These are phyloP conservation scores for Drosophila pectinifera DNA, from an alignment of 1,140 invertebrate species.

Conservation along the genomic window DNA sequence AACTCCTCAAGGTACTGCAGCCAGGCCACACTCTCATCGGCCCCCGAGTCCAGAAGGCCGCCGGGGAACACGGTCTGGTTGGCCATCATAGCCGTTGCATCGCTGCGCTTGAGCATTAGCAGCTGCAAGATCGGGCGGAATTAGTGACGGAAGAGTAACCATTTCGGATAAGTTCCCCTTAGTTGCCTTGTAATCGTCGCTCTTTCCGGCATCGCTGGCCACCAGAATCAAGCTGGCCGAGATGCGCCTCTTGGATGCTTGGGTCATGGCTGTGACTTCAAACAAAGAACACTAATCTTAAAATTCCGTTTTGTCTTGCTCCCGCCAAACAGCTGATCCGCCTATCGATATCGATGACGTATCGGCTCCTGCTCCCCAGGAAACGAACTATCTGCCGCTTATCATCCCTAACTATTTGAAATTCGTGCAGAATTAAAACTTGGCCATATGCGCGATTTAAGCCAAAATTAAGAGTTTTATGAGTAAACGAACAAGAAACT, in stretches of 20 bases:
- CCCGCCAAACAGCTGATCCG: constrained; percentile 32
- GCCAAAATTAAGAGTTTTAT: neutral
- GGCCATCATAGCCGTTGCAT: constrained; percentile 40
- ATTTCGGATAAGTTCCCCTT: neutral
- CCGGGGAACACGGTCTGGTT: constrained; percentile 73
- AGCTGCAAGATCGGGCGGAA: constrained; percentile 38
- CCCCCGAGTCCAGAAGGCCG: constrained; percentile 53
- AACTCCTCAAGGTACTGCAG: constrained; percentile 65
- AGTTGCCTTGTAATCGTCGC: constrained; percentile 55
- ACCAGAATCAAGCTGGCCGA: constrained; percentile 68
- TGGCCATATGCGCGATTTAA: constrained; percentile 6
- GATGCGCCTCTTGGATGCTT: constrained; percentile 39
- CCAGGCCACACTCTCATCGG: constrained; percentile 63
- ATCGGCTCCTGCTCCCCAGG: constrained; percentile 5
- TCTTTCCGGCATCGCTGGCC: constrained; percentile 11
- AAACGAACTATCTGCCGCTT: constrained; percentile 16
- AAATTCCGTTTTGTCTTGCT: constrained; percentile 2
- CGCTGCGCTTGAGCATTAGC: constrained; percentile 68
- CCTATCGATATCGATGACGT: constrained; percentile 30
- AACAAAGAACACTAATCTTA: neutral
- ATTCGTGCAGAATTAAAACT: constrained; percentile 53
- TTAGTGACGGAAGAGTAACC: neutral
- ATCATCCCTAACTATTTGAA: constrained; percentile 39
- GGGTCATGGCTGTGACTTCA: constrained; percentile 16
- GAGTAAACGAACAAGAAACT: constrained; percentile 14